Evolutionary conservation across 23 tunicate genomes (phyloP).

Genomic region (Halocynthia roretzi): DNA sequence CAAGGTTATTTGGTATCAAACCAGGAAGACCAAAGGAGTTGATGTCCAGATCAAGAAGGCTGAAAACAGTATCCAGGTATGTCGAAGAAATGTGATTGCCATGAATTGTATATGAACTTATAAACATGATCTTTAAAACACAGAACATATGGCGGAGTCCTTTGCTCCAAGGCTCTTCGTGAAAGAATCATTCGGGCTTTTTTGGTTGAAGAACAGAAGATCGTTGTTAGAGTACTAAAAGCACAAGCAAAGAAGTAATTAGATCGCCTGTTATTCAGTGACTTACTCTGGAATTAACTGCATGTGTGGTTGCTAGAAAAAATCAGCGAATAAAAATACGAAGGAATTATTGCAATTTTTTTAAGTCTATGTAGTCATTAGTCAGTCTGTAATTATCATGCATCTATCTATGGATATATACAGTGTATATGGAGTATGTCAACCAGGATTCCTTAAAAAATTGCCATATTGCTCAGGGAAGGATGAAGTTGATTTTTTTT

Average conservation of each 20-base stretch:
- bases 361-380: no score
- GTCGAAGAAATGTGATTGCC: not conserved
- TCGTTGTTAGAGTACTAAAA: conserved; percentile 83
- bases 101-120: not conserved
- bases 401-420: no score
- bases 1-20: conserved; percentile 71
- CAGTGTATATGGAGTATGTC: no score
- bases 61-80: conserved; percentile 65
- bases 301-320: no score
- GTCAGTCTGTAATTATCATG: no score
- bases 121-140: not conserved
- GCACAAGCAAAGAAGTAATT: conserved; percentile 40
- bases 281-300: no score
- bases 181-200: conserved; percentile 89
- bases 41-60: conserved; percentile 50
- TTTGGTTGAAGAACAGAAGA: conserved; percentile 98
- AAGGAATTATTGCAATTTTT: no score
- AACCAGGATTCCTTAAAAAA: no score
- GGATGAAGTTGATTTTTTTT: no score
- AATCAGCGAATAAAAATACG: no score
- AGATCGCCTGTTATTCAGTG: no score
- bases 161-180: conserved; percentile 68
- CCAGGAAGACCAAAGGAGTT: conserved; percentile 89
- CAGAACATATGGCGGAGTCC: conserved; percentile 89
- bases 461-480: no score